Conservation (phyloP, 1,140 invertebrate species). For the Diorhabda carinulata region DNA sequence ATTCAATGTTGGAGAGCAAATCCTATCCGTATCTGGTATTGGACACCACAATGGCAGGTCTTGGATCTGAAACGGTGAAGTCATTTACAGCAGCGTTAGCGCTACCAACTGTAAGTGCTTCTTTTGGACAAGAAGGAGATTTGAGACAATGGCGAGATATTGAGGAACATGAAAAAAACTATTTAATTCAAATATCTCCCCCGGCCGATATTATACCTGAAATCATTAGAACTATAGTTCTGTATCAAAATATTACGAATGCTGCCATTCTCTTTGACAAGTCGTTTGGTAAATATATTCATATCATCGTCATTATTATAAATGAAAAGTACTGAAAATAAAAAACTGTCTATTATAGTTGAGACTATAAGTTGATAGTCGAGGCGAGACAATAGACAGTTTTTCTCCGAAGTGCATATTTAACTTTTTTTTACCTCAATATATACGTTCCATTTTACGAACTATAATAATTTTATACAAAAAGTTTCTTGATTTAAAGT, state of each 20-base stretch:
- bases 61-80: constrained; percentile 77
- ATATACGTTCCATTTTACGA: too few species aligned
- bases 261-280: constrained; percentile 87
- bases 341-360: too few species aligned
- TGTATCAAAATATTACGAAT: constrained; percentile 80
- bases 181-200: constrained; percentile 71
- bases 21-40: constrained; percentile 71
- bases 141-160: constrained; percentile 73
- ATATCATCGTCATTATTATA: too few species aligned
- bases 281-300: constrained; percentile 63
- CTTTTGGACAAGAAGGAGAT: constrained; percentile 79
- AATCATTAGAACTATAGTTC: constrained; percentile 73
- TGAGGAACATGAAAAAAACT: constrained; percentile 62
- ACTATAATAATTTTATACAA: too few species aligned
- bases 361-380: too few species aligned
- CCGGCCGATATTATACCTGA: constrained; percentile 80
- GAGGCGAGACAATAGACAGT: too few species aligned
- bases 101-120: constrained; percentile 76
- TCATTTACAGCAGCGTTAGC: constrained; percentile 73
- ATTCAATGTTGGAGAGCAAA: constrained; percentile 57
- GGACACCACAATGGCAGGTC: constrained; percentile 72
- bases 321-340: too few species aligned
- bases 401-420: too few species aligned
- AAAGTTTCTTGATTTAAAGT: too few species aligned
- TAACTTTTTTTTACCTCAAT: too few species aligned